Evolutionary conservation across 2,113 vertebrate species (phyloP).

Genomic region (Pavo muticus): DNA sequence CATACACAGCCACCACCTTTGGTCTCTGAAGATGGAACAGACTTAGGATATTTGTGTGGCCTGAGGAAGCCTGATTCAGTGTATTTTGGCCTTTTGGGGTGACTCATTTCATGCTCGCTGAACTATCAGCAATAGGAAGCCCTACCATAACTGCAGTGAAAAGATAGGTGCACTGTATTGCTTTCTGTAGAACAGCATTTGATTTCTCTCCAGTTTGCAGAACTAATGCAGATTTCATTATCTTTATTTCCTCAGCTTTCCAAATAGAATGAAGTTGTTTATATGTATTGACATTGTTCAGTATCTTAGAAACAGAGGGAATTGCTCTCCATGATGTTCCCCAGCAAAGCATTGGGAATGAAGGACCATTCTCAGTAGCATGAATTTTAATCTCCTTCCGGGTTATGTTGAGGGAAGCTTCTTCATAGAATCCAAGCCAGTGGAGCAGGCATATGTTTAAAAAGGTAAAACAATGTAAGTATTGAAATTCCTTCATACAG

Average conservation of each 20-base stretch:
- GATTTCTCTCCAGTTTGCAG: not conserved
- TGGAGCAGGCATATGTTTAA: not conserved
- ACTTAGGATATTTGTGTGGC: not conserved
- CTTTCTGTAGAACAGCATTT: not conserved
- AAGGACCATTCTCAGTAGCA: not conserved
- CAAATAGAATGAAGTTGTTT: not conserved
- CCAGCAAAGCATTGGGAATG: not conserved
- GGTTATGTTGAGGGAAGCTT: not conserved
- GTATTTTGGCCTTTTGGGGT: not conserved
- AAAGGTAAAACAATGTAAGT: not conserved
- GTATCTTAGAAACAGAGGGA: not conserved
- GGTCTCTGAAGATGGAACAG: not conserved
- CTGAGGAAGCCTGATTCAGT: not conserved
- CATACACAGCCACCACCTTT: not conserved
- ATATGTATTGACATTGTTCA: not conserved
- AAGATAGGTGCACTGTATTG: not conserved
- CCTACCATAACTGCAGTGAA: not conserved
- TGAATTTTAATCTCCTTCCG: not conserved
- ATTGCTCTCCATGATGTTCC: not conserved
- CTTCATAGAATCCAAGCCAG: not conserved
- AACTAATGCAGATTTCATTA: not conserved
- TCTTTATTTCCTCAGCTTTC: not conserved
- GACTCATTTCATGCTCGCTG: not conserved
- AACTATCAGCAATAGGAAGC: not conserved
- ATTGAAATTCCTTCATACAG: not conserved